Evolutionary conservation across 2,797 vertebrate genomes (phyloP).

Genomic region (Streptopelia turtur): DNA sequence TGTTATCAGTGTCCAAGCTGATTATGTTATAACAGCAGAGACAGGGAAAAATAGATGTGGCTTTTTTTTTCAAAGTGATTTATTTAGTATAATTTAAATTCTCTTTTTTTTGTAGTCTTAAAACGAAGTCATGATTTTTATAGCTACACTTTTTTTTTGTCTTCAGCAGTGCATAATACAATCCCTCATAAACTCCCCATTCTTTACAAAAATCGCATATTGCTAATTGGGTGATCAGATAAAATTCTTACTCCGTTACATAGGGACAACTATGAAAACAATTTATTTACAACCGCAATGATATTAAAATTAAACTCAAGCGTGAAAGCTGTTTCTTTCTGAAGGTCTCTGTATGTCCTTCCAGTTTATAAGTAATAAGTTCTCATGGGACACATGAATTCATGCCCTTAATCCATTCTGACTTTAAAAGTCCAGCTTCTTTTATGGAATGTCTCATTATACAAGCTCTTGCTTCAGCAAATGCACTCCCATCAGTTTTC

Average conservation of each 20-base stretch:
- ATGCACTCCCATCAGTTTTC: conserved; percentile 57
- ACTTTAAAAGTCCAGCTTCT: conserved; percentile 64
- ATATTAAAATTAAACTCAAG: conserved; percentile 31
- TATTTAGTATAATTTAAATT: not conserved
- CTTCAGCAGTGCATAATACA: not conserved
- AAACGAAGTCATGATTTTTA: not conserved
- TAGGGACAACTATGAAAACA: not conserved
- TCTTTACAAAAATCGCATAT: not conserved
- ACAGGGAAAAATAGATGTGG: not conserved
- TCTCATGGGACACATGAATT: conserved; percentile 64
- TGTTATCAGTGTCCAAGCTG: conserved; percentile 6
- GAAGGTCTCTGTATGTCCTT: conserved; percentile 58
- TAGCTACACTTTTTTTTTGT: not conserved
- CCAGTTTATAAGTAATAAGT: conserved; percentile 62
- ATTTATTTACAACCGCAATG: conserved; percentile 26
- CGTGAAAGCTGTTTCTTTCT: conserved; percentile 1
- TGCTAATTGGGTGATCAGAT: conserved; percentile 11
- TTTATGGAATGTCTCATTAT: conserved; percentile 57
- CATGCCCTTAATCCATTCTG: conserved; percentile 66
- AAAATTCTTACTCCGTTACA: not conserved
- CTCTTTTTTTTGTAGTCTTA: not conserved
- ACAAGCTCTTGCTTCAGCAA: conserved; percentile 52
- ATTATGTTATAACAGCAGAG: not conserved
- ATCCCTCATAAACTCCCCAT: not conserved
- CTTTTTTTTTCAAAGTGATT: not conserved